phyloP scores from a whole-genome alignment of 1,140 invertebrate genomes.

The Cydia strobilella region DNA sequence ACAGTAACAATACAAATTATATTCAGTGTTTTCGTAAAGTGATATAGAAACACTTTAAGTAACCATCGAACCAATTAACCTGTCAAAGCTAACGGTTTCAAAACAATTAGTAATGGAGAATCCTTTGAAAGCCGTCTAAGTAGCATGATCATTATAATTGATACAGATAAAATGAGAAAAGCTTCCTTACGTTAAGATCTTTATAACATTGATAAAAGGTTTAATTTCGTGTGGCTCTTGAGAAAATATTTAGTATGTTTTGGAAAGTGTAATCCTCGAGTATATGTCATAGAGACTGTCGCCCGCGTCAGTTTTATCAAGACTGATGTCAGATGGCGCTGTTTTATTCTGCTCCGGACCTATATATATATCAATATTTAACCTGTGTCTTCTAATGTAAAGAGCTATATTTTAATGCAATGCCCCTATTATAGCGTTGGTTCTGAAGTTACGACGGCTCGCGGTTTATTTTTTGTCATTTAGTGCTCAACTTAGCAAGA shows the following conservation, averaged over 20 bases:
- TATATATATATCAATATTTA: neutral
- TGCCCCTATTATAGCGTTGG: too few relatives aligned
- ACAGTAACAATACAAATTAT: neutral
- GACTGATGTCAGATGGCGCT: conserved; percentile 7
- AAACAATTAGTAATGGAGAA: conserved; percentile 12
- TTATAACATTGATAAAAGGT: neutral
- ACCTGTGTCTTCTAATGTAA: too few relatives aligned
- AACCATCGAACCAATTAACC: conserved; percentile 14
- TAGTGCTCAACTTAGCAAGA: too few relatives aligned
- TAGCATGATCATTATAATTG: conserved; percentile 28
- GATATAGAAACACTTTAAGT: neutral
- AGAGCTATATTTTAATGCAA: too few relatives aligned
- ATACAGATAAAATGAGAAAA: conserved; percentile 7
- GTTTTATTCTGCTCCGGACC: neutral
- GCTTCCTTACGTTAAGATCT: neutral
- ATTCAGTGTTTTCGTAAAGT: neutral
- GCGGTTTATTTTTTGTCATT: too few relatives aligned
- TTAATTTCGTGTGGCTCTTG: neutral
- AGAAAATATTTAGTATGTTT: neutral
- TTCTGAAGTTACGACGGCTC: too few relatives aligned
- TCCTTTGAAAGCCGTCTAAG: conserved; percentile 20
- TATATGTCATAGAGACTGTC: conserved; percentile 14
- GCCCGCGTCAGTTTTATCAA: neutral
- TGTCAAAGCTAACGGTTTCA: conserved; percentile 13
- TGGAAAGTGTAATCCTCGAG: conserved; percentile 24